These are phyloP conservation scores for Phalangium opilio DNA, from an alignment of 2,888 invertebrate species.

Conservation along the genomic window DNA sequence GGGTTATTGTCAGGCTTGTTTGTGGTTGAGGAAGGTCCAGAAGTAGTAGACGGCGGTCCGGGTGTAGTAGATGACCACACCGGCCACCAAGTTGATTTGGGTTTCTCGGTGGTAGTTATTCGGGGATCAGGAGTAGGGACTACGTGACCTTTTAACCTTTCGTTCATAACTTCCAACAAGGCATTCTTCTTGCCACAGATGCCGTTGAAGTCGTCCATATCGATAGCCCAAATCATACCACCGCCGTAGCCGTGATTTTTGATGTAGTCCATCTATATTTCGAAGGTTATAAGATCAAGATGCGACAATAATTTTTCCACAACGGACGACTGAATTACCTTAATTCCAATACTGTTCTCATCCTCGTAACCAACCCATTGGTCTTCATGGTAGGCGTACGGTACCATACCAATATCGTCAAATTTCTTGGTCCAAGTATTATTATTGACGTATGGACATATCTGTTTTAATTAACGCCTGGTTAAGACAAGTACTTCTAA, in stretches of 20 bases:
- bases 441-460: constrained; percentile 23
- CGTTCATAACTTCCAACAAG: constrained; percentile 52
- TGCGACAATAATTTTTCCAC: too few species aligned
- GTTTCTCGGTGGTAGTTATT: constrained; percentile 54
- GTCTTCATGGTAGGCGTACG: constrained; percentile 63
- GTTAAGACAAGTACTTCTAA: neutral
- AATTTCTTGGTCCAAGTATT: constrained; percentile 67
- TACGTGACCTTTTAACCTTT: constrained; percentile 56
- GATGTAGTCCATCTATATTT: constrained; percentile 58
- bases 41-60: constrained; percentile 4
- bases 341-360: constrained; percentile 60
- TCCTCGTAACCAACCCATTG: constrained; percentile 88
- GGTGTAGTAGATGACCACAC: constrained; percentile 3
- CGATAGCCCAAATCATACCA: constrained; percentile 83
- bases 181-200: constrained; percentile 61
- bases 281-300: neutral
- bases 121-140: constrained; percentile 51
- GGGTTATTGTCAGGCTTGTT: constrained; percentile 41
- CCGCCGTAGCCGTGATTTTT: constrained; percentile 66
- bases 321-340: constrained; percentile 32
- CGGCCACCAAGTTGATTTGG: constrained; percentile 43
- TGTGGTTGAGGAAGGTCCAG: too few species aligned
- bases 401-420: constrained; percentile 66
- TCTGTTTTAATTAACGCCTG: constrained; percentile 5
- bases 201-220: constrained; percentile 80